Percentiles rank a stretch among this genome's conserved stretches.
phyloP scores from a whole-genome alignment of 2,113 vertebrate genomes.

The Labeo catla region DNA sequence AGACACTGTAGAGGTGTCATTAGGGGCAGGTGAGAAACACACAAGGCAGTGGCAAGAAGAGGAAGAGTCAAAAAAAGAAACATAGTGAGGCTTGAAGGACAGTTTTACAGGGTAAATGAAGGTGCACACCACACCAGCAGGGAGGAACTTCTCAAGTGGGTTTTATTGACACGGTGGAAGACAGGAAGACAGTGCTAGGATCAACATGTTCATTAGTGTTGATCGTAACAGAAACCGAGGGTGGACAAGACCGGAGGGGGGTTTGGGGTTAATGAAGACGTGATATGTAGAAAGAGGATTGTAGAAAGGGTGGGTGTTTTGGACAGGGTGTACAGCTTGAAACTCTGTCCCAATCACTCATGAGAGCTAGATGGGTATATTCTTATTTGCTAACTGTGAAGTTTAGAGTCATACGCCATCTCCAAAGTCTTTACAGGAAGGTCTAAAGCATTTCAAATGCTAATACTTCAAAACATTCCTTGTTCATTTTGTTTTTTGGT shows the following conservation, averaged over 20 bases:
- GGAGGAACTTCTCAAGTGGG: background rate
- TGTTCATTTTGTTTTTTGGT: background rate
- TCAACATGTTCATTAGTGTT: conserved; percentile 3
- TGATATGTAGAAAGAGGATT: background rate
- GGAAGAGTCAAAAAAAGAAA: conserved; percentile 27
- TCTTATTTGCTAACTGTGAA: background rate
- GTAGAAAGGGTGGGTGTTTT: background rate
- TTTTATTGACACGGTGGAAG: background rate
- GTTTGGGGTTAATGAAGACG: background rate
- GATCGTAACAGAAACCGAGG: background rate
- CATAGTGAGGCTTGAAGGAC: background rate
- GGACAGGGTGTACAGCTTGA: background rate
- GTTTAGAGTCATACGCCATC: background rate
- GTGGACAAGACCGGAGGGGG: background rate
- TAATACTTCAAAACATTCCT: background rate
- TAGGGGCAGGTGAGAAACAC: background rate
- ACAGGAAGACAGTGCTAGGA: background rate
- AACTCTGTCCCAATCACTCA: conserved; percentile 30
- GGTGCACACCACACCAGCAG: background rate
- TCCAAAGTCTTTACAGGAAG: background rate
- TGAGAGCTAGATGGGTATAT: conserved; percentile 25
- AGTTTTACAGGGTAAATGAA: background rate
- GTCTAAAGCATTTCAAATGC: background rate
- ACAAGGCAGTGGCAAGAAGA: conserved; percentile 17
- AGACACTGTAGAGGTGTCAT: background rate